Evolutionary conservation across 2,797 vertebrate genomes (phyloP).

Genomic region (Phalloptychus januarius): DNA sequence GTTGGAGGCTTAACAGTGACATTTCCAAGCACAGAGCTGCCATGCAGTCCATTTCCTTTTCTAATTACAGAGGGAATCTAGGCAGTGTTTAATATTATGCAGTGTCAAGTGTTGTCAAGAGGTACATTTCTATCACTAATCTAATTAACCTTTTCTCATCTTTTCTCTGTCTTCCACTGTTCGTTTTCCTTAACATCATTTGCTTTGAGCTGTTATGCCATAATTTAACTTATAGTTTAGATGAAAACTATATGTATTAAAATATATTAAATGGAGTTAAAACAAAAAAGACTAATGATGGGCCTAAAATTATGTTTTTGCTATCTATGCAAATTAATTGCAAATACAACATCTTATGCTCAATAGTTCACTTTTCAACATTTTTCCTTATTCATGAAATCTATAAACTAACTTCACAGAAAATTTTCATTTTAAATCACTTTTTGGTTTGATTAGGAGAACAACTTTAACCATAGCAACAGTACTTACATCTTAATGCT

Average conservation of each 20-base stretch:
- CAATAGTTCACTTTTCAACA: neutral
- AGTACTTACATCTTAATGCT: neutral
- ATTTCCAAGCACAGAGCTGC: slow-evolving; percentile 51
- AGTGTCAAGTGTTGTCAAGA: slow-evolving; percentile 68
- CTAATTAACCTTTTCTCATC: slow-evolving; percentile 18
- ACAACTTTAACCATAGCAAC: neutral
- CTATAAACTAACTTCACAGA: neutral
- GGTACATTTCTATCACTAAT: slow-evolving; percentile 60
- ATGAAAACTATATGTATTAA: neutral
- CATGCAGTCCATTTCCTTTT: slow-evolving; percentile 46
- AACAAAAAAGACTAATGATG: no score
- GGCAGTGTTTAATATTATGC: slow-evolving; percentile 53
- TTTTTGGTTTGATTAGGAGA: neutral
- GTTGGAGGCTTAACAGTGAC: slow-evolving; percentile 45
- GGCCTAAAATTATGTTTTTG: neutral
- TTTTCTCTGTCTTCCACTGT: slow-evolving; percentile 25
- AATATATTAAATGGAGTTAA: neutral
- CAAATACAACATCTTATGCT: neutral
- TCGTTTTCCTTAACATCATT: slow-evolving; percentile 16
- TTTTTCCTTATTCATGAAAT: neutral
- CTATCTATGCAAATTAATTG: neutral
- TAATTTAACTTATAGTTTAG: neutral
- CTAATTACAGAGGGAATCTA: slow-evolving; percentile 68
- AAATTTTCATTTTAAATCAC: neutral
- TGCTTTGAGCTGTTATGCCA: neutral